A percentile compares a stretch with the other conserved stretches of the same genome.
phyloP scores from a whole-genome alignment of 1,140 invertebrate species.

The Drosophila erecta region DNA sequence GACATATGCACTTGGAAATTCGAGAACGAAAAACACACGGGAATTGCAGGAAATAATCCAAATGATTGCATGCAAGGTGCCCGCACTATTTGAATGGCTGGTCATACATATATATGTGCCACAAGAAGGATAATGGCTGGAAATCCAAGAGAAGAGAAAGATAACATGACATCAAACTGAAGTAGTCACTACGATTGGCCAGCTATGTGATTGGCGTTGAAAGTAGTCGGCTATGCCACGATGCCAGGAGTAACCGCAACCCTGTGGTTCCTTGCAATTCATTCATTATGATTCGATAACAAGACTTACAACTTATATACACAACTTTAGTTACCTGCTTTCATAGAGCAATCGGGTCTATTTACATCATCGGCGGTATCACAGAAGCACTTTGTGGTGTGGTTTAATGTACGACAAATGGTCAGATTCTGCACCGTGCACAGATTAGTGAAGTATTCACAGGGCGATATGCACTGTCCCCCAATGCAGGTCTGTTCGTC shows the following conservation, averaged over 20 bases:
- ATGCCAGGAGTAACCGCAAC: conserved; percentile 70
- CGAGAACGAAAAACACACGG: conserved; percentile 50
- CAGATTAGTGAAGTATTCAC: conserved; percentile 84
- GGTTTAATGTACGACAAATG: conserved; percentile 85
- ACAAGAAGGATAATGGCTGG: conserved; percentile 39
- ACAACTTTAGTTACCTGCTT: conserved; percentile 86
- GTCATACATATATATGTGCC: conserved; percentile 56
- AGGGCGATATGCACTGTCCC: conserved; percentile 86
- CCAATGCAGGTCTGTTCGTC: conserved; percentile 86
- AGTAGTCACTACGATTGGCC: conserved; percentile 72
- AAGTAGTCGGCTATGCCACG: conserved; percentile 62
- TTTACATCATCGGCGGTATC: conserved; percentile 75
- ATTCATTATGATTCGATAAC: conserved; percentile 63
- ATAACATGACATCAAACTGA: conserved; percentile 64
- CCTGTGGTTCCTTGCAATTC: conserved; percentile 75
- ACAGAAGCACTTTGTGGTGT: conserved; percentile 86
- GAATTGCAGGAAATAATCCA: conserved; percentile 49
- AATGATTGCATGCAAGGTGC: conserved; percentile 64
- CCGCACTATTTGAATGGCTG: conserved; percentile 42
- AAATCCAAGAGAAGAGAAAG: conserved; percentile 34
- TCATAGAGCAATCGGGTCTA: conserved; percentile 85
- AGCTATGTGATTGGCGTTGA: conserved; percentile 70
- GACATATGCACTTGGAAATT: conserved; percentile 49
- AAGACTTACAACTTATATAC: conserved; percentile 64
- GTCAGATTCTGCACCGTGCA: conserved; percentile 54